Evolutionary conservation across 1,140 invertebrate species (phyloP), one percentile per base, ranked within the genome.

Genomic region (Brachionus asplanchnoidis): DNA sequence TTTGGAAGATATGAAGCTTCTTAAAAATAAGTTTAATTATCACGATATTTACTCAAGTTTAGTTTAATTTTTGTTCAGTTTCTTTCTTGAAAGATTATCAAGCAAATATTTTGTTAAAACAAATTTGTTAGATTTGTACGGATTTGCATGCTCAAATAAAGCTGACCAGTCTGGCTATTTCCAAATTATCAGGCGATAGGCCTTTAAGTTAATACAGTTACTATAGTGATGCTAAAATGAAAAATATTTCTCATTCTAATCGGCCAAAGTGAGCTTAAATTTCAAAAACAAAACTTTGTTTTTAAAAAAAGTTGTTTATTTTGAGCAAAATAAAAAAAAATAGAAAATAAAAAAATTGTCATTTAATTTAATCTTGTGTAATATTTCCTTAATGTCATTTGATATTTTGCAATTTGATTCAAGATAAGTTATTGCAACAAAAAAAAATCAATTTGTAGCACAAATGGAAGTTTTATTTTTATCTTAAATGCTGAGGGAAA

Each of bases 11-110:
- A 73, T 73, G 68, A 73, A 73, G 28, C 40, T 73, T 42, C 68
- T 73, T 73, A 40, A 17, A 42, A 60, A 60, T 60, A 42, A 73
- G 68, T 42, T 73, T 73, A 73, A 40, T 73, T 73, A 73, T 73
- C 68, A 73, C 68, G 68, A 40, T 73, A 73, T 73, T 73, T 73
- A 42, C 68, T 42, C 17, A 42, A 42, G 68, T 73, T 73, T 8
- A 12, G 32, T 46, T 73, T 73, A 42, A 42, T 42, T 73, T 40
- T 40, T 73, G 2, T 40, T 42, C 40, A 20, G 36, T 7, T 42
- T 73, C 32, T 68, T 28, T 32, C 66, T 28, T 32, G 32, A 32
- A 40, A 68, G 32, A 32, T 68, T 68, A 32, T 68, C 26, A 28
- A 32, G 66, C 66, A 68, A 68, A 68, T 68, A 68, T 68, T 32